Evolutionary conservation across 1,140 invertebrate genomes (phyloP), one percentile per base, ranked within the genome.

Genomic region (Hycleus phaleratus): DNA sequence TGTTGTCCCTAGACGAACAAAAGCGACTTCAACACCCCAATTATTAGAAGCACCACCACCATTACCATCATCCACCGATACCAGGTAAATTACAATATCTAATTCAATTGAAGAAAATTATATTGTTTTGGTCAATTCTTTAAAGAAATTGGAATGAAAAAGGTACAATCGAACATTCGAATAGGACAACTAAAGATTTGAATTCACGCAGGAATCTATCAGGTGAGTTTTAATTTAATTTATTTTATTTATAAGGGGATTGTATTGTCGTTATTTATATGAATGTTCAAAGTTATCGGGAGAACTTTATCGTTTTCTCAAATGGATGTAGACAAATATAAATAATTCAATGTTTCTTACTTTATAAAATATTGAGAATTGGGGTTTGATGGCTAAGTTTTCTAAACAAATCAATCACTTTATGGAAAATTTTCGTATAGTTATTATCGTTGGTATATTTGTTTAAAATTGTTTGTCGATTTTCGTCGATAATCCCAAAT

Each of bases 11-110:
- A 72, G 78, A 63, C 72, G 75, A 44, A 68, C 75, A 49, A 81
- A 80, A 67, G 78, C 79, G 40, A 78, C 78, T 49, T 80, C 78
- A 54, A 81, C 79, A 9, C 79, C 79, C 40, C 75, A 77, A 11
- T 71, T 79, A 45, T 68, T 80, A 42, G 76, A 79, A 58, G 57
- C 60, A 4, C 59, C 56, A 26, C 9, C 40, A 5, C 9, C 40
- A 42, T 2, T 18, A 1, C 32, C 32, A 32, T 32, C 32, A 32
- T 63, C 68, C 9, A 53, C 58, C 18, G 66, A 67, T 5, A 62
- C 59, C 42, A 69, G 68, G 68, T 71, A 64, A 59, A 46, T 46
- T 18, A 1, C 18, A 18, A 18, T 18, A 18, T 18, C 18, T 18
- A 18, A 32, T 32, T 48, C 18, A 18, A 18, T 18, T 18, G 18